Evolutionary conservation across 2,113 vertebrate species (phyloP).

Genomic region (Calyptommatus sinebrachiatus): DNA sequence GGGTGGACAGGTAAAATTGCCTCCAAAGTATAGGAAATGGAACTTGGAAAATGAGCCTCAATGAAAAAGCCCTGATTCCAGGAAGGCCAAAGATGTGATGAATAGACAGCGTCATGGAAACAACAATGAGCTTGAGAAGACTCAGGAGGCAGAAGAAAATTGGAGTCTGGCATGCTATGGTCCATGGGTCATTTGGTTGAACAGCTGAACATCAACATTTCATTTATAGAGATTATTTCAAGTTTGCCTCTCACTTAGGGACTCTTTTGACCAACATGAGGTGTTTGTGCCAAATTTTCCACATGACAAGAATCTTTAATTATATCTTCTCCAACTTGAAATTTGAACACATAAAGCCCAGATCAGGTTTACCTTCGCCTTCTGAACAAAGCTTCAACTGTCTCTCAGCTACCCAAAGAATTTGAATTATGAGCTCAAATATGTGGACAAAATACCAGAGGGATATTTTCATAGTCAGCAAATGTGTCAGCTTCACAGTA

Average conservation of each 20-base stretch:
- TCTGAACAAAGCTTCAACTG: not conserved
- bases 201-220: not conserved
- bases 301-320: not conserved
- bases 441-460: constrained; percentile 39
- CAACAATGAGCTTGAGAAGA: too few relatives aligned
- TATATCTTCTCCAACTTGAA: not conserved
- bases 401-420: constrained; percentile 6
- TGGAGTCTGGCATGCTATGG: too few relatives aligned
- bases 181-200: too few relatives aligned
- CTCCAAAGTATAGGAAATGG: too few relatives aligned
- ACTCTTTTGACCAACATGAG: not conserved
- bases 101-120: too few relatives aligned
- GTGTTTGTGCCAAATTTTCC: not conserved
- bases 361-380: not conserved
- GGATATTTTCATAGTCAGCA: constrained; percentile 43
- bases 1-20: too few relatives aligned
- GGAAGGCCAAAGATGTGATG: too few relatives aligned
- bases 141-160: too few relatives aligned
- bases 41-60: too few relatives aligned
- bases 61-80: too few relatives aligned
- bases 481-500: constrained; percentile 26
- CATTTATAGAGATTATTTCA: not conserved
- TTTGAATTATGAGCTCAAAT: constrained; percentile 40
- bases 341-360: not conserved
- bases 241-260: not conserved